Evolutionary conservation across 2,797 vertebrate genomes (phyloP).

Genomic region (Enteromius radiatus): DNA sequence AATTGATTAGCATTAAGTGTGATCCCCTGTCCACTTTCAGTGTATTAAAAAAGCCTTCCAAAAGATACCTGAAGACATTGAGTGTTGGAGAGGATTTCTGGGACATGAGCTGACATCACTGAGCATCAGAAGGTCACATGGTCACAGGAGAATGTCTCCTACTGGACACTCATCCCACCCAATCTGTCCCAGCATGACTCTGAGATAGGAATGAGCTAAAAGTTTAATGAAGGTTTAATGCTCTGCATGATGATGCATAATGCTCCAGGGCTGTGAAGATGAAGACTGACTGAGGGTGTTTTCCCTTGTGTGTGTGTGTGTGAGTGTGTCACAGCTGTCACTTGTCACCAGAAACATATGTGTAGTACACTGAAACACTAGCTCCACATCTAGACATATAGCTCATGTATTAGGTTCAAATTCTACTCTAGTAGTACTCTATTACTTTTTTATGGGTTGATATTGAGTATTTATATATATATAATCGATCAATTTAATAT

Average conservation of each 20-base stretch:
- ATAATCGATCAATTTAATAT: too few species aligned
- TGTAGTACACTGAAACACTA: background rate
- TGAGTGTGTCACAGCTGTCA: background rate
- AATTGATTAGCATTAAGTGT: conserved; percentile 19
- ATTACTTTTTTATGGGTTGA: background rate
- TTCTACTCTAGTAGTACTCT: background rate
- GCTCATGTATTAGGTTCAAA: background rate
- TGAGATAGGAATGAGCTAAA: conserved; percentile 29
- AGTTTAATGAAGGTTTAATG: conserved; percentile 48
- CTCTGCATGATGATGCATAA: conserved; percentile 11
- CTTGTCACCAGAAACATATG: conserved; percentile 2
- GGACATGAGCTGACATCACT: background rate
- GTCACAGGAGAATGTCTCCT: background rate
- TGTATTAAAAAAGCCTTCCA: conserved; percentile 4
- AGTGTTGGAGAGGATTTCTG: background rate
- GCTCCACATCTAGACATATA: background rate
- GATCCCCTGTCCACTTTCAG: background rate
- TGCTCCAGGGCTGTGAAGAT: conserved; percentile 31
- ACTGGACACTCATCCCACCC: background rate
- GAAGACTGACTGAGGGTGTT: background rate
- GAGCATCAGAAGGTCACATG: background rate
- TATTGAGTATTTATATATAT: background rate
- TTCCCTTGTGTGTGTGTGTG: background rate
- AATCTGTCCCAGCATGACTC: conserved; percentile 4
- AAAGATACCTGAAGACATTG: background rate